Base-by-base conservation (phyloP, 2,113 vertebrate genomes). In the Microtus richardsoni region DNA sequence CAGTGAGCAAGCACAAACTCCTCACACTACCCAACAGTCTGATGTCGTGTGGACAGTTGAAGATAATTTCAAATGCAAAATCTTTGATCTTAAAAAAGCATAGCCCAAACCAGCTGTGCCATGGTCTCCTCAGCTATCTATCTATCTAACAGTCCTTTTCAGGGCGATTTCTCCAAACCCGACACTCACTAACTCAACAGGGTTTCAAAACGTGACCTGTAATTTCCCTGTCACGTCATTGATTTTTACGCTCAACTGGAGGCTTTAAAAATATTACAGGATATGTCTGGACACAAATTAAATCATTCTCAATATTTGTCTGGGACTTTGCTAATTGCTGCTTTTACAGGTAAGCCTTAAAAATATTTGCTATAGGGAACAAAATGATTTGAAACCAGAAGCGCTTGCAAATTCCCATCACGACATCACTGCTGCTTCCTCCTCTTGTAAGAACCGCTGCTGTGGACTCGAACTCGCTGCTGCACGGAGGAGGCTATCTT, bases 401-500 rank as follows among this genome's bases (percentile, higher is more conserved):
- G 87, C 68, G 79, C 83, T 74, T 71, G 24, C 47, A 79, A 58
- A 47, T 49, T 22, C 62, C 17, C 62, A 36, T 41, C 71, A 83
- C 7, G 83, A 62, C 47, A 62, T 98, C 64, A 96, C 85, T 78
- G 96, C 92, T 98, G 98, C 39, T 98, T 99, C 68, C 97, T 98
- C 95, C 92, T 98, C 91, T 98, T 98, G 88, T 97, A 98, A 87
- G 96, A 92, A 3, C 98, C 97, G 78, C 98, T 99, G 89, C 98
- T 98, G 96, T 99, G 99, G 85, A 99, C 97, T 89, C 99, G 99
- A 33, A 99, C 98, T 97, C 99, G 99, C 30, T 99, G 98, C 87
- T 98, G 99, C 97, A 99, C 77, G 0, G 99, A 98, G 0, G 99
- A 99, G 24, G 98, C 85, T 47, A 98, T 98, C 98, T 99, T 99